These are phyloP conservation scores for Carlito syrichta DNA, from an alignment of 2,113 vertebrate genomes.

Conservation along the genomic window DNA sequence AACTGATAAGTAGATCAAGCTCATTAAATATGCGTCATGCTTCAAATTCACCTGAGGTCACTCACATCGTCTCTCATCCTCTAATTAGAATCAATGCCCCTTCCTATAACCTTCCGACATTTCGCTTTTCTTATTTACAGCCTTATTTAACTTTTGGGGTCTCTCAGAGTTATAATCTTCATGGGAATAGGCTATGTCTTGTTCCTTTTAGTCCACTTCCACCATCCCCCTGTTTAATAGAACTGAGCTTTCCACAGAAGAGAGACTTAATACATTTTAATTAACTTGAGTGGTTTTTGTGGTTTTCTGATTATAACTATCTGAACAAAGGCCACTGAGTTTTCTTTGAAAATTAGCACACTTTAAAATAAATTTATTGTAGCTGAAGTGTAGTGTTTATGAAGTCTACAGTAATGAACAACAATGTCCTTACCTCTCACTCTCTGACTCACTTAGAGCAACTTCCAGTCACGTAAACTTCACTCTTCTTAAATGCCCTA, in stretches of 20 bases:
- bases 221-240: neutral
- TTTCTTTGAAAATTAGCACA: neutral
- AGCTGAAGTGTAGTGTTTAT: neutral
- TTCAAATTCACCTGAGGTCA: neutral
- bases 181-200: neutral
- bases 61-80: neutral
- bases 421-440: neutral
- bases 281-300: neutral
- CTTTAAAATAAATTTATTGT: neutral
- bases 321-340: neutral
- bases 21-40: neutral
- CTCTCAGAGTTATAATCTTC: neutral
- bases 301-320: neutral
- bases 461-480: neutral
- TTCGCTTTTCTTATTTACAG: rapidly evolving
- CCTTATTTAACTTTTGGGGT: rapidly evolving
- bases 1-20: neutral
- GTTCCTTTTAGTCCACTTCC: neutral
- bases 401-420: neutral
- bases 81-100: neutral
- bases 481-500: neutral
- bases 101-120: neutral
- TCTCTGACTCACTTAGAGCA: neutral
- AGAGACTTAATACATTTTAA: neutral
- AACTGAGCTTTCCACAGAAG: neutral